Evolutionary conservation across 1,140 invertebrate species (phyloP), one percentile per base, ranked within the genome.

Genomic region (Physella acuta): DNA sequence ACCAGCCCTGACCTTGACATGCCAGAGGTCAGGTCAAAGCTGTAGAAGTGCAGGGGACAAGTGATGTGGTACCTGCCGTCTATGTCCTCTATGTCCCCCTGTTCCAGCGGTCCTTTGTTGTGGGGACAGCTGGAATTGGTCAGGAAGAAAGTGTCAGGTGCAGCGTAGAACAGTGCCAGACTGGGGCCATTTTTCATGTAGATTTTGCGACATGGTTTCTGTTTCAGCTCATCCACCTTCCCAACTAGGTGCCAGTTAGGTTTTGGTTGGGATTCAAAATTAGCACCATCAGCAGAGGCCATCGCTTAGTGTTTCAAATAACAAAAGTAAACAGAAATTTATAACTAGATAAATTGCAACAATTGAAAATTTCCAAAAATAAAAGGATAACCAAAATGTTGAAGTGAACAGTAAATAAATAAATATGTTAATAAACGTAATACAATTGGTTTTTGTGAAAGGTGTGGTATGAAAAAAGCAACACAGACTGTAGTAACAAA

Each of bases 11-110:
- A 28, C n/a, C 52, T 17, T 0, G 65, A 68, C n/a, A 37, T 26
- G 16, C 65, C 65, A 58, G 65, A 37, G 17, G 0, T 24, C 33
- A 68, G 55, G 31, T 68, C 65, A 68, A 68, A 68, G 33, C 52
- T 68, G 36, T 37, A 68, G 36, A 37, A 58, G n/a, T 68, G 65
- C 30, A 68, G 17, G 16, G 65, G 65, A 26, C 65, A 68, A 11
- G 24, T 36, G 11, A 68, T 34, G 20, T 34, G 5, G 16, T 33
- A 20, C 2, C 2, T 28, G 52, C 37, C 65, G 8, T 36, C 53
- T 5, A 59, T 17, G 3, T 68, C 65, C 28, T 68, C 65, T 2
- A 68, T 68, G 28, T 58, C 53, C 1, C 65, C 65, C 36, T 68
- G 65, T 2, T 68, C 65, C 26, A 68, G 65, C 0, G 65, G 65